Base-by-base conservation (phyloP, 1,140 invertebrate genomes). In the Marisa cornuarietis region DNA sequence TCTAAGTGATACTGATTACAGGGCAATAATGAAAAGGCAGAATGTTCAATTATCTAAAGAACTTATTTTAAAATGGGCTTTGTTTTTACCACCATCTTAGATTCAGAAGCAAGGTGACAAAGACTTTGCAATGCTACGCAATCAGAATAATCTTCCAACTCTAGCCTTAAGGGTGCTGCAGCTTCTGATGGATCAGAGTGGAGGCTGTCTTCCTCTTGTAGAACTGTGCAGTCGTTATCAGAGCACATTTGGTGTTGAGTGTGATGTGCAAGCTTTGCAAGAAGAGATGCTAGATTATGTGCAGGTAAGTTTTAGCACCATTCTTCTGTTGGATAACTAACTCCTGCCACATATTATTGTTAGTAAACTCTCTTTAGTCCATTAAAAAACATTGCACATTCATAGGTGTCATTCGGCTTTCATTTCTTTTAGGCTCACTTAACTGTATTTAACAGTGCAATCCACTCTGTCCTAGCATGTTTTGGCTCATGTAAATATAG, bases 131-230 rank as follows among this genome's bases (percentile, higher is more conserved):
- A 82, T 81, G 13, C 76, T 91, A 54, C 83, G 85, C 42, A 86
- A 88, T 65, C 79, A 83, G 11, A 84, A 66, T 20, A 81, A 83
- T 58, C 82, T 87, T 42, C 86, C 88, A 72, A 85, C 91, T 61
- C 85, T 94, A 58, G 91, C 91, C 22, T 83, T 93, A 8, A 92
- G 93, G 79, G 91, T 93, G 69, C 91, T 93, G 54, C 88, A 92
- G 78, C 85, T 94, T 61, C 85, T 94, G 49, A 93, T 94, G 92
- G 93, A 93, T 76, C 89, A 92, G 62, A 86, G 90, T 14, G 88
- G 92, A 22, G 88, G 92, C 79, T 90, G 88, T 85, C 88, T 93
- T 83, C 82, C 90, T 42, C 63, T 93, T 7, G 86, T 88, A 76
- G 91, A 93, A 71, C 92, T 94, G 71, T 85, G 90, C 73, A 87